These are phyloP conservation scores for Cydia pomonella DNA, from an alignment of 1,140 invertebrate genomes.

Conservation along the genomic window DNA sequence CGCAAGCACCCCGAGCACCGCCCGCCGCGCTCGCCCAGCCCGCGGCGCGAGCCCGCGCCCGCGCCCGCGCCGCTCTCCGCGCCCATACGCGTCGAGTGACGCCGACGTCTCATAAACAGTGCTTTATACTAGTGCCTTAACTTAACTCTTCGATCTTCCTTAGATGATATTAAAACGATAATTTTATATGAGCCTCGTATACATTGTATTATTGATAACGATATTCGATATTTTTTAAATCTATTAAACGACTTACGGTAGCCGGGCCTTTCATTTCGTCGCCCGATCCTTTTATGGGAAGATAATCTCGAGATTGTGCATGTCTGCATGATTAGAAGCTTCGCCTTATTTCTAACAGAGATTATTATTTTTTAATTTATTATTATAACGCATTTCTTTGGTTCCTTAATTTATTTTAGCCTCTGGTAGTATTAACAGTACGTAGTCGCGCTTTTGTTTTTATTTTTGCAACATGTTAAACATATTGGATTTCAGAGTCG, in stretches of 20 bases:
- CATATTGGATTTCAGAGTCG: constrained; percentile 73
- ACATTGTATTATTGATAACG: constrained; percentile 62
- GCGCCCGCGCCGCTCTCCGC: constrained; percentile 31
- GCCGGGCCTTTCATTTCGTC: constrained; percentile 56
- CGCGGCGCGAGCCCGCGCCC: constrained; percentile 33
- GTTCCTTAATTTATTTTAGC: constrained; percentile 80
- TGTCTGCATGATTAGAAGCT: constrained; percentile 80
- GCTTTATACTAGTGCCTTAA: constrained; percentile 59
- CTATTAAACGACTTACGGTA: constrained; percentile 65
- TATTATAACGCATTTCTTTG: constrained; percentile 80
- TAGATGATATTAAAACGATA: constrained; percentile 57
- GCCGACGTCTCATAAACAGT: constrained; percentile 34
- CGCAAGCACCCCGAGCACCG: constrained; percentile 73
- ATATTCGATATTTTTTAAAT: constrained; percentile 73
- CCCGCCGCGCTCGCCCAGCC: constrained; percentile 35
- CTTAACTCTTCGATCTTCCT: constrained; percentile 65
- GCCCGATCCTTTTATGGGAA: constrained; percentile 66
- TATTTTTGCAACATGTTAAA: constrained; percentile 72
- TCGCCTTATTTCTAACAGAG: constrained; percentile 79
- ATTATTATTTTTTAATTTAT: constrained; percentile 66
- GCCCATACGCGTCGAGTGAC: constrained; percentile 35
- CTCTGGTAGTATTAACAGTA: constrained; percentile 78
- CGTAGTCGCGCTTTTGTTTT: constrained; percentile 70
- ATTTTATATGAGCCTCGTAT: constrained; percentile 71
- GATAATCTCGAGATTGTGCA: constrained; percentile 74